Conservation (phyloP, 2,797 vertebrate genomes). For the Arnoldichthys spilopterus region DNA sequence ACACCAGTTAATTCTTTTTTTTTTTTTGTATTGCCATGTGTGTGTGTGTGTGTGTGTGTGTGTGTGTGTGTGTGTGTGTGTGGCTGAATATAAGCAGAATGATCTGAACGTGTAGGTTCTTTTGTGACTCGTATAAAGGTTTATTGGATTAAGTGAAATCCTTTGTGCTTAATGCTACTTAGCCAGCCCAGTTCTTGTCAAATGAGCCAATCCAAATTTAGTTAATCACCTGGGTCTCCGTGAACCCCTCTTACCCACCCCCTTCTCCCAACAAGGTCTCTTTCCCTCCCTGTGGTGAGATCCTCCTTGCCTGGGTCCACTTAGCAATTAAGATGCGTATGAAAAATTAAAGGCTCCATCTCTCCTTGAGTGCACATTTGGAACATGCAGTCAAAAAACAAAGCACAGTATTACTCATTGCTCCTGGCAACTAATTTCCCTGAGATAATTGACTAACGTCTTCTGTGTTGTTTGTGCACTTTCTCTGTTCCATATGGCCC, state of each 20-base stretch:
- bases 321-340: slow-evolving; percentile 65
- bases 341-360: slow-evolving; percentile 61
- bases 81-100: too few relatives aligned
- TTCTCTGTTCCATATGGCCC: slow-evolving; percentile 22
- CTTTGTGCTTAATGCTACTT: neutral
- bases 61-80: too few relatives aligned
- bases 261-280: slow-evolving; percentile 9
- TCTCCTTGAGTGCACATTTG: slow-evolving; percentile 56
- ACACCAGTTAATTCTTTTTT: too few relatives aligned
- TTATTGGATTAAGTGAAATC: slow-evolving; percentile 34
- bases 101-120: neutral
- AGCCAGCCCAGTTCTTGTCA: slow-evolving; percentile 20
- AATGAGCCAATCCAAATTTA: slow-evolving; percentile 40
- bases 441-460: slow-evolving; percentile 42
- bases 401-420: slow-evolving; percentile 38
- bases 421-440: slow-evolving; percentile 53
- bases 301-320: slow-evolving; percentile 60
- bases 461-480: slow-evolving; percentile 4
- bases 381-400: slow-evolving; percentile 53
- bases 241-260: neutral
- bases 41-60: too few relatives aligned
- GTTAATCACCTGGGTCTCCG: slow-evolving; percentile 39
- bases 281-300: slow-evolving; percentile 44
- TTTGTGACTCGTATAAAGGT: slow-evolving; percentile 8
- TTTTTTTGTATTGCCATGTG: too few relatives aligned